Evolutionary conservation across 1,140 invertebrate species (phyloP), one percentile per base, ranked within the genome.

Genomic region (Drosophila willistoni): DNA sequence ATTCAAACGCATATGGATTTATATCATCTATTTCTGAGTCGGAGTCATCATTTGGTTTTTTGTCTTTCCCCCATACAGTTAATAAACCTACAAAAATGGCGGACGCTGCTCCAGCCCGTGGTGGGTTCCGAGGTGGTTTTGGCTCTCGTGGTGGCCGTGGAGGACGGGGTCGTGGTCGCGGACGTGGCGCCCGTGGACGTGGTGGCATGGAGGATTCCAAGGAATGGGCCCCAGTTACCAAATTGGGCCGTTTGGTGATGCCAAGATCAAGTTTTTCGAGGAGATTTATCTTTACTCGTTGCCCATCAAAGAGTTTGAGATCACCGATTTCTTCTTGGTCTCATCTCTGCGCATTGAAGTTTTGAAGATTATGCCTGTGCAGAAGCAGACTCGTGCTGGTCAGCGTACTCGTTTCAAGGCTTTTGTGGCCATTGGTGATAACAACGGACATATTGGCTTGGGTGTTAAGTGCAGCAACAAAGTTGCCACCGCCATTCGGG

Each of bases 311-410:
- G 99, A 99, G 93, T 98, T 96, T 90, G 99, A 99, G 93, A 99
- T 99, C 93, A 99, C 99, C 77, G 99, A 99, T 92, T 96, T 96
- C 92, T 99, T 99, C 94, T 95, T 99, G 89, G 97, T 98, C 33
- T 93, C 95, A 0, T 92, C 95, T 7, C 93, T 99, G 10, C 99
- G 99, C 90, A 99, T 99, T 94, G 99, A 99, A 92, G 99, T 96
- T 1, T 93, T 99, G 39, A 99, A 99, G 93, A 99, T 99, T 91
- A 99, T 99, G 98, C 99, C 99, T 73, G 99, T 99, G 6, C 99
- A 99, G 94, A 99, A 99, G 93, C 99, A 99, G 93, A 99, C 99
- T 5, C 95, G 98, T 94, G 99, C 99, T 81, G 99, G 99, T 94
- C 99, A 99, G 93, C 95, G 99, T 91, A 99, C 99, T 6, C 96